Base-by-base conservation (phyloP, 1,140 invertebrate species). In the Drosophila sturtevanti region DNA sequence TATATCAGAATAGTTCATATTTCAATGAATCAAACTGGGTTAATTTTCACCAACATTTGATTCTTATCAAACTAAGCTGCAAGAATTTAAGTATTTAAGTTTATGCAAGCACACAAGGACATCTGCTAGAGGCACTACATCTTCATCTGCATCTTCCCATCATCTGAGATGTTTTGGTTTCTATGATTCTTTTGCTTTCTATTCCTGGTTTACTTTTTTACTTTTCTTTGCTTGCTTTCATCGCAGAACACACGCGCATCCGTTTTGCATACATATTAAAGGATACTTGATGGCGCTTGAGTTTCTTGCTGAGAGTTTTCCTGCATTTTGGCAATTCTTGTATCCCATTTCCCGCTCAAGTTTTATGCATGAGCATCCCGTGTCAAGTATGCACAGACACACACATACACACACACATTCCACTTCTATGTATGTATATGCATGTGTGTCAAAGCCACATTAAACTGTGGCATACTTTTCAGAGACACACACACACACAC, bases 391-490 rank as follows among this genome's bases (percentile, higher is more conserved):
- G 24, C 34, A 61, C 37, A 38, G 3, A n/a, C 7, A 4, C 52
- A 27, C 37, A 48, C 38, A 10, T 6, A 35, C 37, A 14, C 18
- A 35, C 54, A 31, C 52, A 38, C 37, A 51, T 10, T 12, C 12
- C 34, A 62, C 27, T 35, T 56, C 27, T 63, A 24, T 44, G 52
- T 65, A 37, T 44, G 52, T 65, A 37, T 54, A 78, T 80, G 63
- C 81, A 85, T 86, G 81, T 85, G 81, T 85, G 81, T 77, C 77
- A 85, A 81, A 80, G 68, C 68, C 73, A 61, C 24, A 65, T 38
- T 54, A 35, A 44, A 64, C 58, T 48, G 68, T 66, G 74, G 59
- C 75, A 72, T 65, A 75, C 65, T 72, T 86, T 62, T 52, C 10
- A 41, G 58, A 37, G 44, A 55, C 70, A 24, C 44, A 54, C 27